Percentiles rank a stretch among this genome's conserved stretches.
Evolutionary conservation across 2,888 invertebrate species (phyloP).

Genomic region (Ferdinandea cuprea): DNA sequence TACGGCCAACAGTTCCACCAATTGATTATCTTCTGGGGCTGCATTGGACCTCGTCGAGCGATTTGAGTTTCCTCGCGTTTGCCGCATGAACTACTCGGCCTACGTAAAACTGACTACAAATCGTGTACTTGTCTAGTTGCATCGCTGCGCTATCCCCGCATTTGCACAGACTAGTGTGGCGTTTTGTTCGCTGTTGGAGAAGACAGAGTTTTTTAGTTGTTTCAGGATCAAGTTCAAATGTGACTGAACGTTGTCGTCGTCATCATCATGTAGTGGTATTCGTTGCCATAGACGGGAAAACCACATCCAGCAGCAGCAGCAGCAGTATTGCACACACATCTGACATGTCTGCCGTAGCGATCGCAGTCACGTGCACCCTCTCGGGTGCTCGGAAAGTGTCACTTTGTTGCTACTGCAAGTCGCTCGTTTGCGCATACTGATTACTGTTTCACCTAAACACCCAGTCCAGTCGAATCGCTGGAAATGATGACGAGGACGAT

Average conservation of each 20-base stretch:
- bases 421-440: constrained; percentile 68
- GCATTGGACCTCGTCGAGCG: constrained; percentile 28
- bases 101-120: constrained; percentile 49
- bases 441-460: constrained; percentile 25
- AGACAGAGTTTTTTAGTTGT: constrained; percentile 31
- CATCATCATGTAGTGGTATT: constrained; percentile 52
- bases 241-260: constrained; percentile 65
- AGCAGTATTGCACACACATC: constrained; percentile 63
- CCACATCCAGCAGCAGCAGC: too few species aligned
- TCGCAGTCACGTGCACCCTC: constrained; percentile 65
- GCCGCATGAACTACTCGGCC: constrained; percentile 53
- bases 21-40: constrained; percentile 34
- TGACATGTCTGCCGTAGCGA: constrained; percentile 48
- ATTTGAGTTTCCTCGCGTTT: constrained; percentile 13
- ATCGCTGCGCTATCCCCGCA: constrained; percentile 20
- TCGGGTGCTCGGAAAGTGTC: constrained; percentile 64
- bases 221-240: constrained; percentile 74
- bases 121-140: constrained; percentile 56
- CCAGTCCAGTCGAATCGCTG: neutral
- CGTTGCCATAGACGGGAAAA: constrained; percentile 61
- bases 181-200: constrained; percentile 32
- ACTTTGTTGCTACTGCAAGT: constrained; percentile 62
- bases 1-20: constrained; percentile 21
- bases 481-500: constrained; percentile 54
- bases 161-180: constrained; percentile 21